Conservation (phyloP, 2,113 vertebrate genomes). For the Coryphaenoides rupestris region DNA sequence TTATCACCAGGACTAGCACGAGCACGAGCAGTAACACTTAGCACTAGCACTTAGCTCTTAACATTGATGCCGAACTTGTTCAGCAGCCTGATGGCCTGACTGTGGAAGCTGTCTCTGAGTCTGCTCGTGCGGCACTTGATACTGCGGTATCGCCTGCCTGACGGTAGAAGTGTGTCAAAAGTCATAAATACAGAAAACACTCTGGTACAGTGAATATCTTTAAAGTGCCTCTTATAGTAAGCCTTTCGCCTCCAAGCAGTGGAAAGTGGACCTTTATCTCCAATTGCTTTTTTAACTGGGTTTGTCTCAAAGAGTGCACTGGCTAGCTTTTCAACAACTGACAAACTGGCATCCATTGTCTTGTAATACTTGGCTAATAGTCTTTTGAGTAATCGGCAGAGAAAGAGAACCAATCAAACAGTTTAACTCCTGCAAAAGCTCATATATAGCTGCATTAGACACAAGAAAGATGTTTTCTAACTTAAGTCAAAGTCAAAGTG, state of each 20-base stretch:
- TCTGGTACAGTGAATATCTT: too few species aligned
- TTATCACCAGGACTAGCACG: too few species aligned
- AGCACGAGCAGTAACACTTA: too few species aligned
- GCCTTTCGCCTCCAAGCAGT: slow-evolving; percentile 23
- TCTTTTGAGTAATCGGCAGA: slow-evolving; percentile 1
- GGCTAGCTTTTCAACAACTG: slow-evolving; percentile 23
- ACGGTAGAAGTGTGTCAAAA: too few species aligned
- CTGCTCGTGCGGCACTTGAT: too few species aligned
- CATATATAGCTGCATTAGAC: slow-evolving; percentile 9
- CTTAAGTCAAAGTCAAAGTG: too few species aligned
- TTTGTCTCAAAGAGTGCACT: slow-evolving; percentile 12
- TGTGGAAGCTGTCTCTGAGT: too few species aligned
- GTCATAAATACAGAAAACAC: too few species aligned
- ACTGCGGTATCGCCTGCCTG: too few species aligned
- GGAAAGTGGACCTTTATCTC: slow-evolving; percentile 24
- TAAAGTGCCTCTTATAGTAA: slow-evolving; percentile 34
- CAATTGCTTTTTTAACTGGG: slow-evolving; percentile 5
- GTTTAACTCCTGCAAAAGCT: slow-evolving; percentile 7
- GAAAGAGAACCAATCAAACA: slow-evolving; percentile 24
- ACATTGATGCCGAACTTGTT: too few species aligned
- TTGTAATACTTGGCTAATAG: slow-evolving; percentile 17
- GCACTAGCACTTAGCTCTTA: too few species aligned
- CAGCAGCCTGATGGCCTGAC: too few species aligned
- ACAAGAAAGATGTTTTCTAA: slow-evolving; percentile 14
- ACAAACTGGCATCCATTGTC: slow-evolving; percentile 18